Conservation (phyloP, 2,113 vertebrate species). For the Chloropsis hardwickii region DNA sequence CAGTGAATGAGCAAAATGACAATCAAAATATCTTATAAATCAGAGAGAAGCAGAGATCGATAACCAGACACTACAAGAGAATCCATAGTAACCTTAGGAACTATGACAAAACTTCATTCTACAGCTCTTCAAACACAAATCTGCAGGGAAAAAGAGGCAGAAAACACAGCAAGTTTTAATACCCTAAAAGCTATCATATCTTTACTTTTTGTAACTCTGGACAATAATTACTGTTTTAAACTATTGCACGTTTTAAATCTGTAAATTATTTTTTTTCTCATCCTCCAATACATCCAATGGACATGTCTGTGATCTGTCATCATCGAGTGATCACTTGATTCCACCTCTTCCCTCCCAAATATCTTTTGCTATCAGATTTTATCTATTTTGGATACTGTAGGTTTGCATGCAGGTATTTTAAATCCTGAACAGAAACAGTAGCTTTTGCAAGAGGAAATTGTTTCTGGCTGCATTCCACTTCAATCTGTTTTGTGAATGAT, state of each 20-base stretch:
- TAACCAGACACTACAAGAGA: not conserved
- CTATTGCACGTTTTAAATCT: not conserved
- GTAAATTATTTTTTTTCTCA: not conserved
- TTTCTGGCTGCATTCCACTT: not conserved
- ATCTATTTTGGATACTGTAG: not conserved
- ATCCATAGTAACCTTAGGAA: conserved; percentile 13
- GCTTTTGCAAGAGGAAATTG: not conserved
- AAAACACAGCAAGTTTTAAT: not conserved
- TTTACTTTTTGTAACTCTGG: not conserved
- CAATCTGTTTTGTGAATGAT: not conserved
- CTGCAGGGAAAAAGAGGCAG: not conserved
- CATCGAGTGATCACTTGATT: not conserved
- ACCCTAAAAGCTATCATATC: not conserved
- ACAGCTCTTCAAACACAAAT: not conserved
- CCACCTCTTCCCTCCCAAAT: not conserved
- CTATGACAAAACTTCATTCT: not conserved
- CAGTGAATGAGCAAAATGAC: not conserved
- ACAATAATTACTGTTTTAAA: not conserved
- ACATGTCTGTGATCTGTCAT: not conserved
- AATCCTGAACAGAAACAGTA: not conserved
- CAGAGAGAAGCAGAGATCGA: not conserved
- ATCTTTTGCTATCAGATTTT: not conserved
- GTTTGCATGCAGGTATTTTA: not conserved
- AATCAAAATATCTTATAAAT: not conserved
- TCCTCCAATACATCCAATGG: not conserved